Percentiles rank a stretch among this genome's conserved stretches.
Conservation (phyloP, 92 coral and sea anemone genomes). For the Phenganax subtilis region DNA sequence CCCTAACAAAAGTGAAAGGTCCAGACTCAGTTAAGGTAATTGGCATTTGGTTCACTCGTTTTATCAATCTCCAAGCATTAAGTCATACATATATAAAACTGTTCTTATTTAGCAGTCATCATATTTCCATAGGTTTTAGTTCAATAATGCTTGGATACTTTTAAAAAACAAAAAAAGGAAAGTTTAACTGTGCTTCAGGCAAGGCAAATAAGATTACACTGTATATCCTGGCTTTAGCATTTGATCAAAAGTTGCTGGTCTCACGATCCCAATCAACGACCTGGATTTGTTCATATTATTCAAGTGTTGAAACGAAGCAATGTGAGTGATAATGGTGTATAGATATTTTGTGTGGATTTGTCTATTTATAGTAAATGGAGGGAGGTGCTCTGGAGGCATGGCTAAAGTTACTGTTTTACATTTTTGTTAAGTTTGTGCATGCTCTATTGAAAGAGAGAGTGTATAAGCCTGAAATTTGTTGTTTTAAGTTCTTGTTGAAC, state of each 20-base stretch:
- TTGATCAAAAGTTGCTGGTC: constrained; percentile 78
- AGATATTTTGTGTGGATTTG: not conserved
- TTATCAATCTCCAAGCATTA: too few species aligned
- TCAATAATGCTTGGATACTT: not conserved
- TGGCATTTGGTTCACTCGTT: not conserved
- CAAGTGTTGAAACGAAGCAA: constrained; percentile 82
- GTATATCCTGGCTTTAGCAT: constrained; percentile 41
- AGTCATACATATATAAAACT: too few species aligned
- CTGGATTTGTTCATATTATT: constrained; percentile 71
- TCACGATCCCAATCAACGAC: constrained; percentile 55
- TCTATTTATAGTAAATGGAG: too few species aligned
- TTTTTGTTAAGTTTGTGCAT: too few species aligned
- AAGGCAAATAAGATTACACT: not conserved
- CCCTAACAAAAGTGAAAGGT: constrained; percentile 64
- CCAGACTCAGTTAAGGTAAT: constrained; percentile 82
- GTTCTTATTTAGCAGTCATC: too few species aligned
- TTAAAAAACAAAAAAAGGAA: not conserved
- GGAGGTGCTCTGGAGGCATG: too few species aligned
- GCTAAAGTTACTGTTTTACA: too few species aligned
- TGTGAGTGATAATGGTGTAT: constrained; percentile 48
- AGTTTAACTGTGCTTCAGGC: not conserved
- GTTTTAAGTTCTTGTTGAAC: too few species aligned
- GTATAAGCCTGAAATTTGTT: too few species aligned
- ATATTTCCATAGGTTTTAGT: too few species aligned
- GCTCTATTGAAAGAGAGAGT: too few species aligned